A percentile compares a stretch with the other conserved stretches of the same genome.
Evolutionary conservation across 2,797 vertebrate species (phyloP).

Genomic region (Pelochelys cantorii): DNA sequence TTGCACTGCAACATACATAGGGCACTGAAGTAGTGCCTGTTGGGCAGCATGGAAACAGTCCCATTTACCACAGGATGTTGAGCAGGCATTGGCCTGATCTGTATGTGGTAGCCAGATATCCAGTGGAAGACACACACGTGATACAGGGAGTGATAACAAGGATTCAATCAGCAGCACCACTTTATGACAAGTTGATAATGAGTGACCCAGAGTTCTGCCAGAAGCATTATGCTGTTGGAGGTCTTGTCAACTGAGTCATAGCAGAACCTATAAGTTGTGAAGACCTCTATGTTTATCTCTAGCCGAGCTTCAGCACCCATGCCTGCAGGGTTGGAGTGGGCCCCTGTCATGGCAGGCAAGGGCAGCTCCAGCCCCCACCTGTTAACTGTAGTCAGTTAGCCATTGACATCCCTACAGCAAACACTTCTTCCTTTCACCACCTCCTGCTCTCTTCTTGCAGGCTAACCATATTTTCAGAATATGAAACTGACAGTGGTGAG

Average conservation of each 20-base stretch:
- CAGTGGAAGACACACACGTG: not conserved
- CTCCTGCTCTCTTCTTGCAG: no score
- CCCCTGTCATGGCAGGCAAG: no score
- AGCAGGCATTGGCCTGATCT: not conserved
- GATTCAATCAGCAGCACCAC: not conserved
- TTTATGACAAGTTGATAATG: not conserved
- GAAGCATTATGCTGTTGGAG: not conserved
- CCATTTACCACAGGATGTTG: not conserved
- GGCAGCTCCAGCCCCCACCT: no score
- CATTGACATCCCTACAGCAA: no score
- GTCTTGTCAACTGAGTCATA: not conserved
- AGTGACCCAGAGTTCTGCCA: not conserved
- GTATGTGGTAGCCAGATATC: not conserved
- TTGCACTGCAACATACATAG: not conserved
- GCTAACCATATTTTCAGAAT: no score
- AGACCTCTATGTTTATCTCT: not conserved
- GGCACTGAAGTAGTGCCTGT: not conserved
- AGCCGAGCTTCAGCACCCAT: no score
- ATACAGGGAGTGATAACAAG: not conserved
- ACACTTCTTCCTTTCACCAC: no score
- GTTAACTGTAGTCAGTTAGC: no score
- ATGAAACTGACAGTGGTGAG: no score
- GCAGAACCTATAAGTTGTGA: not conserved
- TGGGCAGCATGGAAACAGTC: not conserved
- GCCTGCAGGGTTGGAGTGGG: no score